A percentile compares a stretch with the other conserved stretches of the same genome.
Conservation (phyloP, 2,797 vertebrate species). For the Microcaecilia unicolor region DNA sequence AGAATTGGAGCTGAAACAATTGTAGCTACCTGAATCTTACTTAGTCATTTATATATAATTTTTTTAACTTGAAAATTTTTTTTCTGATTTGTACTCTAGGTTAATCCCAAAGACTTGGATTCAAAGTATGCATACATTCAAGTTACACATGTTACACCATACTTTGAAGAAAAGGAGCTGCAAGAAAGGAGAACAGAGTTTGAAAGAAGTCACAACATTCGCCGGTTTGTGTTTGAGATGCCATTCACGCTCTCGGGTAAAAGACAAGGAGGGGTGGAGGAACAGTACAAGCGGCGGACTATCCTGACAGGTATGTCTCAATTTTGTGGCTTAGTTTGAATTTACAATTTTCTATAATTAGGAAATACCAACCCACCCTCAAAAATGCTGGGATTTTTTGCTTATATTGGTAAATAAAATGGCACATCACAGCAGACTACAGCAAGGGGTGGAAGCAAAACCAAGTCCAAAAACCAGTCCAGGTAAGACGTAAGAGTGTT, state of each 20-base stretch:
- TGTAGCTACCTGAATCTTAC: no score
- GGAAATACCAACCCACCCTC: no score
- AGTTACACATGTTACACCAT: slow-evolving; percentile 86
- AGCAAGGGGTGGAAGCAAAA: no score
- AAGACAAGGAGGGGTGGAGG: slow-evolving; percentile 86
- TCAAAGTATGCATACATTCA: slow-evolving; percentile 96
- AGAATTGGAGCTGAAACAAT: no score
- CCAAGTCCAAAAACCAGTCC: no score
- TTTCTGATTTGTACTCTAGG: slow-evolving; percentile 44
- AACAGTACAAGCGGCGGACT: slow-evolving; percentile 88
- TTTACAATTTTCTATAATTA: no score
- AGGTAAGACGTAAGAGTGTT: no score
- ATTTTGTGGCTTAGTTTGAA: no score
- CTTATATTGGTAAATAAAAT: no score
- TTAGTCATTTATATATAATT: not conserved
- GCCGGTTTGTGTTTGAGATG: slow-evolving; percentile 93
- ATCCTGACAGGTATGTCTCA: slow-evolving; percentile 90
- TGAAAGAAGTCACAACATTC: slow-evolving; percentile 90
- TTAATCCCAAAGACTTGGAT: slow-evolving; percentile 94
- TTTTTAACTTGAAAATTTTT: not conserved
- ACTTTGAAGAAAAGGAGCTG: slow-evolving; percentile 90
- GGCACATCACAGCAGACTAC: no score
- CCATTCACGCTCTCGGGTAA: slow-evolving; percentile 90
- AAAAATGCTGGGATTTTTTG: no score
- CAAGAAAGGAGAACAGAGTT: slow-evolving; percentile 92